Conservation (phyloP, 2,113 vertebrate genomes). For the Lampris incognitus region DNA sequence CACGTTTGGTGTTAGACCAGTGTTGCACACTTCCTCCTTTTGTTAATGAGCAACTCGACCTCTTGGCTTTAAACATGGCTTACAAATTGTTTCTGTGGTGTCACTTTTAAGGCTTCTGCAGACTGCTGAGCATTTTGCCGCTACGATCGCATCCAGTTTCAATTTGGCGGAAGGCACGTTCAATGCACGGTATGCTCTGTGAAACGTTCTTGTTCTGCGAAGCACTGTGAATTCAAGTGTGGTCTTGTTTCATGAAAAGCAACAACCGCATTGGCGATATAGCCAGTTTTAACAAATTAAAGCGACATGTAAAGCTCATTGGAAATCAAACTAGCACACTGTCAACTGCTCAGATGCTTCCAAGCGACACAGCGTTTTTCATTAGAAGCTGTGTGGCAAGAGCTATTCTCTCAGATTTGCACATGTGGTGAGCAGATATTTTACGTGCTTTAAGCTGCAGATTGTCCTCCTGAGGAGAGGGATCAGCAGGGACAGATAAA, state of each 20-base stretch:
- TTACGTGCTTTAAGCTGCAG: conserved; percentile 31
- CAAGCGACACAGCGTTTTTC: conserved; percentile 22
- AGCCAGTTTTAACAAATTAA: not conserved
- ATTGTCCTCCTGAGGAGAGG: conserved; percentile 36
- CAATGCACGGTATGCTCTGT: no score
- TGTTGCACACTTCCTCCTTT: conserved; percentile 50
- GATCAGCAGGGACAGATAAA: conserved; percentile 16
- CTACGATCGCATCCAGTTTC: not conserved
- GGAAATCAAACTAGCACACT: conserved; percentile 12
- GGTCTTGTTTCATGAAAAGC: not conserved
- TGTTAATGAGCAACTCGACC: conserved; percentile 57
- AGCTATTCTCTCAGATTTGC: conserved; percentile 5
- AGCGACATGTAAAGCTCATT: conserved; percentile 2
- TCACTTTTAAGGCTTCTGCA: conserved; percentile 7
- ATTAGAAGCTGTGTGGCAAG: conserved; percentile 19
- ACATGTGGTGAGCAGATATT: conserved; percentile 33
- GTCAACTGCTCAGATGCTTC: not conserved
- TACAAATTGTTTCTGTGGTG: conserved; percentile 33
- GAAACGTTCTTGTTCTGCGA: not conserved
- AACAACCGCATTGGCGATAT: conserved; percentile 2
- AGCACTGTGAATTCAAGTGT: not conserved
- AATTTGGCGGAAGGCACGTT: no score
- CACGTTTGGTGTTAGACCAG: conserved; percentile 29
- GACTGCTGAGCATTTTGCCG: conserved; percentile 27
- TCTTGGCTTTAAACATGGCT: conserved; percentile 44